Base-by-base conservation (phyloP, 2,888 invertebrate species). In the Malthinus flaveolus region DNA sequence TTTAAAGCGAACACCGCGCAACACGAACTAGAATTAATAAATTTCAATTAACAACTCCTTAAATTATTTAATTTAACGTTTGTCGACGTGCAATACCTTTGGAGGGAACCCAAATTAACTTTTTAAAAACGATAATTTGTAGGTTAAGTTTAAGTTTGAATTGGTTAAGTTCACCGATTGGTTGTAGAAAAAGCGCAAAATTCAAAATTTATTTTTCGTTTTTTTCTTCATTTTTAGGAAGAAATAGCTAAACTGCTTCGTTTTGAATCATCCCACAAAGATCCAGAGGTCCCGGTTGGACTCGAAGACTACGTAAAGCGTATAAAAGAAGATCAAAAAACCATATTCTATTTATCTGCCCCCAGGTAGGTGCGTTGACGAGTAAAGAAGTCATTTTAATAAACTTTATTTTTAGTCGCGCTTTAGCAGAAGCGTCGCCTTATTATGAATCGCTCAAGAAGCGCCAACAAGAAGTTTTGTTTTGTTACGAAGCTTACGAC, bases 401-500 rank as follows among this genome's bases (percentile, higher is more conserved):
- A 35, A 39, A 35, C 33, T 49, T 39, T 39, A 11, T 49, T 78
- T 82, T 31, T 73, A 97, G 95, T 75, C 95, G 98, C 23, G 85
- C 87, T 59, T 81, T 98, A 51, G 98, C 98, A 0, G 94, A 96
- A 79, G 85, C 90, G 0, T 97, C 97, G 0, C 97, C 98, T 0
- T 98, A 98, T 76, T 94, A 89, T 71, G 98, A 98, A 80, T 91
- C 93, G 8, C 82, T 98, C 10, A 93, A 93, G 75, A 89, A 90
- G 73, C 88, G 88, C 49, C 88, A 93, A 67, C 85, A 91, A 4
- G 95, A 97, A 80, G 97, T 98, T 0, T 78, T 98, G 9, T 98
- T 96, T 80, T 94, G 97, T 73, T 97, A 93, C 71, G 97, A 98
- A 74, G 90, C 93, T n/a, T 96, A 97, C 70, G 98, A 99, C 77